These are phyloP conservation scores for Synergus umbraculus DNA, from an alignment of 2,888 invertebrate genomes.

Conservation along the genomic window DNA sequence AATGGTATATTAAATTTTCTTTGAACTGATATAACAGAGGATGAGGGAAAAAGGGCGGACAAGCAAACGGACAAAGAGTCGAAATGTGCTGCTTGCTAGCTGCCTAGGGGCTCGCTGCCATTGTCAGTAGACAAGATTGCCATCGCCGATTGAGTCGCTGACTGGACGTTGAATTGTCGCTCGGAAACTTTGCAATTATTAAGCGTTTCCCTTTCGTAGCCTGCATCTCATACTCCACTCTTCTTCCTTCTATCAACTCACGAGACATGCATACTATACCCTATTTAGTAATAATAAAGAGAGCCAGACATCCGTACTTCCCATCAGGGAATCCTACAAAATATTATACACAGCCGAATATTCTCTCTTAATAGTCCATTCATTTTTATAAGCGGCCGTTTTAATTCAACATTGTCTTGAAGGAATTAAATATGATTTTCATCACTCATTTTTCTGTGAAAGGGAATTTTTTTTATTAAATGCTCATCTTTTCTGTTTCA, in stretches of 20 bases:
- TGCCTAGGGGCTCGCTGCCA: slow-evolving; percentile 51
- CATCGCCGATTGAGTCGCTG: slow-evolving; percentile 50
- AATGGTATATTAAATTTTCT: slow-evolving; percentile 52
- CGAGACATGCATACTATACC: background rate
- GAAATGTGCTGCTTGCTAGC: slow-evolving; percentile 33
- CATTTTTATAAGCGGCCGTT: background rate
- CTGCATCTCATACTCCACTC: slow-evolving; percentile 16
- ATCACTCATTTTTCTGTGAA: background rate
- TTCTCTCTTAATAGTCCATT: background rate
- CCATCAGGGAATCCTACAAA: background rate
- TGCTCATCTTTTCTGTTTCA: slow-evolving; percentile 17
- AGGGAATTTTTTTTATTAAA: slow-evolving; percentile 10
- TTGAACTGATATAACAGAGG: slow-evolving; percentile 44
- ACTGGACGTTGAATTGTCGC: slow-evolving; percentile 18
- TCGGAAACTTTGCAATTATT: slow-evolving; percentile 37
- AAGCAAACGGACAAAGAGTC: slow-evolving; percentile 49
- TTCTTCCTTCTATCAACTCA: slow-evolving; percentile 10
- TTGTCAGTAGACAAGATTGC: slow-evolving; percentile 53
- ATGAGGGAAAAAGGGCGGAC: slow-evolving; percentile 51
- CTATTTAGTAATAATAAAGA: background rate
- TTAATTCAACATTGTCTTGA: background rate
- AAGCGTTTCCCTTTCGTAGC: slow-evolving; percentile 39
- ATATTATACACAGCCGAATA: background rate
- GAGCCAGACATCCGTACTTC: background rate
- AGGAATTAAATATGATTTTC: background rate